These are phyloP conservation scores for Eucera pruinosa DNA, from an alignment of 2,888 invertebrate species.

Conservation along the genomic window DNA sequence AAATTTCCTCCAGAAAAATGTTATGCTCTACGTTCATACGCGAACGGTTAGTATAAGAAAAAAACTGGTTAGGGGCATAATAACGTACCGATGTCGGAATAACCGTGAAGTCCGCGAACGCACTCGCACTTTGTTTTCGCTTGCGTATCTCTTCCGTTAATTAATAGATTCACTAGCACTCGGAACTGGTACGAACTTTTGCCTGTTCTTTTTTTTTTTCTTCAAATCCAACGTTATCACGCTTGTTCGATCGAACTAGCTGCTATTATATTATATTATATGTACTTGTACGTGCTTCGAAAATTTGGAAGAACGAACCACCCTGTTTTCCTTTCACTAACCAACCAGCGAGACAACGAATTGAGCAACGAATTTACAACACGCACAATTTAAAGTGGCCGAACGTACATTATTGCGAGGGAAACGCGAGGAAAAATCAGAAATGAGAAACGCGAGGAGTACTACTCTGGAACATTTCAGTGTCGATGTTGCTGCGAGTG, in stretches of 20 bases:
- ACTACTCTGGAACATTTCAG: slow-evolving; percentile 36
- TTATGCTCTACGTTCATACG: no score
- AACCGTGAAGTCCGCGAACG: slow-evolving; percentile 30
- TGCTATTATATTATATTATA: no score
- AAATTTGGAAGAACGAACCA: slow-evolving; percentile 18
- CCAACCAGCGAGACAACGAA: background rate
- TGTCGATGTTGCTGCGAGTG: slow-evolving; percentile 23
- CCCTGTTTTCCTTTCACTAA: slow-evolving; percentile 13
- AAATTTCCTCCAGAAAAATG: background rate
- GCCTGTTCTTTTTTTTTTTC: background rate
- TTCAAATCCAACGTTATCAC: slow-evolving; percentile 3
- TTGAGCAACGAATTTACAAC: background rate
- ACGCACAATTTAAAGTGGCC: background rate
- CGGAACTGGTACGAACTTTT: background rate
- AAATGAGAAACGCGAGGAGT: slow-evolving; percentile 38
- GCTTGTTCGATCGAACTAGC: slow-evolving; percentile 1
- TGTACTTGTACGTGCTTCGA: no score
- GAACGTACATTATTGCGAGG: background rate
- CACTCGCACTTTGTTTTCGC: slow-evolving; percentile 37
- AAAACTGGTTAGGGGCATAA: slow-evolving; percentile 10
- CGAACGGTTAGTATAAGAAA: slow-evolving; percentile 16
- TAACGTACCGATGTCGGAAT: slow-evolving; percentile 50
- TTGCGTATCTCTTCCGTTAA: slow-evolving; percentile 26
- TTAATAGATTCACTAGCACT: slow-evolving; percentile 1
- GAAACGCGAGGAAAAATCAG: slow-evolving; percentile 5